phyloP scores from a whole-genome alignment of 2,113 vertebrate genomes.

The Microcebus ravelobensis region DNA sequence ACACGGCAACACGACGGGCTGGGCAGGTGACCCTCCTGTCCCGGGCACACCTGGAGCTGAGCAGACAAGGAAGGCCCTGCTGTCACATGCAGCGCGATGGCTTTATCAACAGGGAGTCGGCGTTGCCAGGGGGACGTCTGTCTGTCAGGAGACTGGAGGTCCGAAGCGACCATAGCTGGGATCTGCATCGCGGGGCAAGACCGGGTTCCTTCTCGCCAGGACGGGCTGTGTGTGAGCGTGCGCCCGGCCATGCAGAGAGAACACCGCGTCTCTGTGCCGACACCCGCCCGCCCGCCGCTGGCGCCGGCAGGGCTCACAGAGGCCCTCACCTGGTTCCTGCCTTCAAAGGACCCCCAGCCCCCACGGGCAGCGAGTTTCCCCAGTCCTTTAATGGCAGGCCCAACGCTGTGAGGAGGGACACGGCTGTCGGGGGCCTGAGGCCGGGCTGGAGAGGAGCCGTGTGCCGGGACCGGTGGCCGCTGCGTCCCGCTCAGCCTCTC shows the following conservation, averaged over 20 bases:
- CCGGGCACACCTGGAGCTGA: background rate
- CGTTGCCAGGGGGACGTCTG: background rate
- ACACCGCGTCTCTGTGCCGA: fast-evolving
- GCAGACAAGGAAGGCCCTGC: background rate
- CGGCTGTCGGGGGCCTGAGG: background rate
- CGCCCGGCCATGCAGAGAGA: background rate
- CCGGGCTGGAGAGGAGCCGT: fast-evolving
- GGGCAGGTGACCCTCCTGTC: background rate
- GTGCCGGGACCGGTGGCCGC: fast-evolving
- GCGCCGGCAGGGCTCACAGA: background rate
- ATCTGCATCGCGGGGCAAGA: background rate
- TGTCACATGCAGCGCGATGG: fast-evolving
- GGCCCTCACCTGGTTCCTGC: background rate
- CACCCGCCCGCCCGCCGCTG: background rate
- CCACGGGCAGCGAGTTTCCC: fast-evolving
- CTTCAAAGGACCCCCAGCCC: fast-evolving
- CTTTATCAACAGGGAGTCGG: fast-evolving
- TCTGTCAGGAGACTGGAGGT: fast-evolving
- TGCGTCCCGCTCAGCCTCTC: background rate
- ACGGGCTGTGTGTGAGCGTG: background rate
- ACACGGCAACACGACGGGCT: fast-evolving
- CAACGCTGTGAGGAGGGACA: background rate
- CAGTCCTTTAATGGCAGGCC: background rate
- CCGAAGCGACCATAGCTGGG: fast-evolving
- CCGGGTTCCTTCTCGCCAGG: background rate